phyloP scores from a whole-genome alignment of 1,140 invertebrate species.

The Drosophila tristis region DNA sequence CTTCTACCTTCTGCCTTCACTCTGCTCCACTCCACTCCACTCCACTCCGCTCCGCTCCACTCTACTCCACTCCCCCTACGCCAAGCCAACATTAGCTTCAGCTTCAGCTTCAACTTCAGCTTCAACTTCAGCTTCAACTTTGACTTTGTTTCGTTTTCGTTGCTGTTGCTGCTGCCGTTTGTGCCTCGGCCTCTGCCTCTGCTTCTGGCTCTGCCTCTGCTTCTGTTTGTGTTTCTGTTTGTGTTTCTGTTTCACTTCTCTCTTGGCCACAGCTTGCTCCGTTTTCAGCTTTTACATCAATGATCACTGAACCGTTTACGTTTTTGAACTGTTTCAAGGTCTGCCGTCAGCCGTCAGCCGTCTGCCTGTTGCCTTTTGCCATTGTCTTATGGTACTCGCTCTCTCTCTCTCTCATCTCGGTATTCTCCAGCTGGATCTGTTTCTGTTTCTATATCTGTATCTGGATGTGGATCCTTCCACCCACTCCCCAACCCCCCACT shows the following conservation, averaged over 20 bases:
- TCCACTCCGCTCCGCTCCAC: neutral
- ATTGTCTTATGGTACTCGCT: conserved; percentile 40
- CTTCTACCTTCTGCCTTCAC: conserved; percentile 11
- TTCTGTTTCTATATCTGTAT: conserved; percentile 7
- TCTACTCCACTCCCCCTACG: neutral
- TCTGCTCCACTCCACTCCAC: neutral
- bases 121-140: conserved; percentile 6
- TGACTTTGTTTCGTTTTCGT: conserved; percentile 14
- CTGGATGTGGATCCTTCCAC: neutral
- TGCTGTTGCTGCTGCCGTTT: too few species aligned
- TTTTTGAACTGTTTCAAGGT: conserved; percentile 84
- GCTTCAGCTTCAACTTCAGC: neutral
- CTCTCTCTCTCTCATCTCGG: conserved; percentile 2
- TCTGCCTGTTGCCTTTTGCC: conserved; percentile 47
- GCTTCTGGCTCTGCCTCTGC: conserved; percentile 26
- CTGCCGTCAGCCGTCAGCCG: conserved; percentile 48
- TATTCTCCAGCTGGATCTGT: neutral
- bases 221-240: conserved; percentile 21
- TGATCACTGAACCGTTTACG: conserved; percentile 84
- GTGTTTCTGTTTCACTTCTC: conserved; percentile 35
- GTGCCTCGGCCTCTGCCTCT: conserved; percentile 38
- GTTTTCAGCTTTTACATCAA: conserved; percentile 75
- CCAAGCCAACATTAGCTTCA: conserved; percentile 15
- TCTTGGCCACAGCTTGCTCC: conserved; percentile 44
- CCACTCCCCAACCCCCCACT: too few species aligned